Evolutionary conservation across 2,113 vertebrate species (phyloP), one percentile per base, ranked within the genome.

Genomic region (Burhinus oedicnemus): DNA sequence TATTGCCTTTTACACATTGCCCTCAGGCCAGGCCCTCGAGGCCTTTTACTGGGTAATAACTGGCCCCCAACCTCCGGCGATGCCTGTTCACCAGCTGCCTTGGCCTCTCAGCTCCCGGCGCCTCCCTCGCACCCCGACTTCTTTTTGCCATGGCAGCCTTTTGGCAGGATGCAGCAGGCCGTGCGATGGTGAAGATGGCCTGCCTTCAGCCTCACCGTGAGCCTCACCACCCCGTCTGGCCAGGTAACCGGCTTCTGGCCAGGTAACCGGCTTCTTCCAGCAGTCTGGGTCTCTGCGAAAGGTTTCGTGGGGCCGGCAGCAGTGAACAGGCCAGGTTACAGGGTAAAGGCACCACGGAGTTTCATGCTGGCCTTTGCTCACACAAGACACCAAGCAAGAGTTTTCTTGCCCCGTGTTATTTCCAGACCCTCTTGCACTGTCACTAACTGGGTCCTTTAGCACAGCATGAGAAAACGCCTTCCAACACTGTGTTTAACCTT

Each of bases 31-130:
- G 69, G 7, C 9, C 23, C 42, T 40, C 27, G 30, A 38, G 8
- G 20, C 23, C 34, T 57, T 62, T 76, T 15, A 19, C 54, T 22
- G 49, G 17, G 5, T 64, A 38, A 64, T n/a, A 52, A 47, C 23
- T 1, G 0, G 20, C 18, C 2, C 1, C 68, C 26, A 17, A 62
- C 14, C 42, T 57, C n/a, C 75, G 30, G 32, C 5, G 47, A 25
- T 42, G 18, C 25, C 72, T 26, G 8, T 30, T 52, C 2, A 0
- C 23, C 1, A 0, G 3, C 15, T 65, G 7, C 5, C 20, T 17
- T 51, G 11, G 15, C 61, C 23, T 36, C 47, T 66, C 74, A 6
- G 60, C 30, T 32, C 38, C 71, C 6, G 1, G 45, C 4, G 1
- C 16, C 54, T 38, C 20, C 26, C 36, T 51, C 1, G 0, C 32